These are phyloP conservation scores for Metopolophium dirhodum DNA, from an alignment of 1,140 invertebrate species.

Conservation along the genomic window DNA sequence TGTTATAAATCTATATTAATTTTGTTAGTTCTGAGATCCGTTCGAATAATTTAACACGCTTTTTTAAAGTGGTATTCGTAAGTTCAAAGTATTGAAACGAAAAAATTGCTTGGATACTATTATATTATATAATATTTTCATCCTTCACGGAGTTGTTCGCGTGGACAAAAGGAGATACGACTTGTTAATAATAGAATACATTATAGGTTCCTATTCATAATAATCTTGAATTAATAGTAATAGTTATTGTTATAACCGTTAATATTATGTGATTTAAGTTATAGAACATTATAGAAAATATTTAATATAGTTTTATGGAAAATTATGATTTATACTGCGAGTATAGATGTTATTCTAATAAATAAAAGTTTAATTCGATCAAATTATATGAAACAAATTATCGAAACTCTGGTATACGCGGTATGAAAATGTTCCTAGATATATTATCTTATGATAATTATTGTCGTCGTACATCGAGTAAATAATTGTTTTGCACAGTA, in stretches of 20 bases:
- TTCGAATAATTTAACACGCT: not conserved
- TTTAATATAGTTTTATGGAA: not conserved
- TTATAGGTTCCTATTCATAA: too few relatives aligned
- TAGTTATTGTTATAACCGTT: not conserved
- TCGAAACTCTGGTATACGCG: not conserved
- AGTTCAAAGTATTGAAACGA: not conserved
- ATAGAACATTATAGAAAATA: not conserved
- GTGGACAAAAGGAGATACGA: not conserved
- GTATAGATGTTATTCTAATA: not conserved
- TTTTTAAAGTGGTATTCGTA: not conserved
- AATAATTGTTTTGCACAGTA: not conserved
- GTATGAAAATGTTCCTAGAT: not conserved
- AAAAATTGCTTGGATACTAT: not conserved
- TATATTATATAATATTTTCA: too few relatives aligned
- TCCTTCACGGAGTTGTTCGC: too few relatives aligned
- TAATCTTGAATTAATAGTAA: too few relatives aligned
- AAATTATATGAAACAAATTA: not conserved
- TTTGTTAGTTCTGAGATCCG: not conserved
- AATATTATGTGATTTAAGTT: not conserved
- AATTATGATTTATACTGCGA: not conserved
- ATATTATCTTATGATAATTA: not conserved
- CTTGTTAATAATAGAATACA: not conserved
- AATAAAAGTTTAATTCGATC: not conserved
- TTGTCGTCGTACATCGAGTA: not conserved
- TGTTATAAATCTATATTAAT: conserved; percentile 20